Evolutionary conservation across 1,140 invertebrate genomes (phyloP).

Genomic region (Drosophila saltans): DNA sequence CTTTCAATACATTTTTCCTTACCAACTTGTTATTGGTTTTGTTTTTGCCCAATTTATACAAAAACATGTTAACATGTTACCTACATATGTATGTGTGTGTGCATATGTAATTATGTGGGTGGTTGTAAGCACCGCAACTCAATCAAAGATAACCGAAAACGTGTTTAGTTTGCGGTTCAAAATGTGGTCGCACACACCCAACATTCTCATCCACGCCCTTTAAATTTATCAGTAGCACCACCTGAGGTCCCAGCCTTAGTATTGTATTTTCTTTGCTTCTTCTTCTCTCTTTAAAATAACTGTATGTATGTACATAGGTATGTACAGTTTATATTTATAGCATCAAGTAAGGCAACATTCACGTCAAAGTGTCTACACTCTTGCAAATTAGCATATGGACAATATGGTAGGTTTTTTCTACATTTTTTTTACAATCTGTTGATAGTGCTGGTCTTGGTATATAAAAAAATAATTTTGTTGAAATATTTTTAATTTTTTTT

Average conservation of each 20-base stretch:
- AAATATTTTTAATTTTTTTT: too few species aligned
- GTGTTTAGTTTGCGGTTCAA: slow-evolving; percentile 53
- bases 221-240: too few species aligned
- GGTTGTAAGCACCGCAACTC: slow-evolving; percentile 11
- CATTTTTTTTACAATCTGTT: too few species aligned
- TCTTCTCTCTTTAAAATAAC: too few species aligned
- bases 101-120: slow-evolving; percentile 14
- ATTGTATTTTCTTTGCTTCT: too few species aligned
- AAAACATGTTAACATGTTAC: background rate
- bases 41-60: background rate
- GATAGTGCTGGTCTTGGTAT: too few species aligned
- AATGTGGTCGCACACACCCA: slow-evolving; percentile 26
- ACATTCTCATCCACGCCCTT: background rate
- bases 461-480: too few species aligned
- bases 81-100: background rate
- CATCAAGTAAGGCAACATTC: background rate
- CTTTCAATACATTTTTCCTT: background rate
- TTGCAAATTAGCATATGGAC: background rate
- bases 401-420: too few species aligned
- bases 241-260: too few species aligned
- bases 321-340: background rate
- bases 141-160: slow-evolving; percentile 39
- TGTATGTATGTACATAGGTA: background rate
- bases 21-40: background rate
- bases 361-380: background rate